Base-by-base conservation (phyloP, 53 echinoderm and acorn worm genomes). In the Astropecten irregularis region DNA sequence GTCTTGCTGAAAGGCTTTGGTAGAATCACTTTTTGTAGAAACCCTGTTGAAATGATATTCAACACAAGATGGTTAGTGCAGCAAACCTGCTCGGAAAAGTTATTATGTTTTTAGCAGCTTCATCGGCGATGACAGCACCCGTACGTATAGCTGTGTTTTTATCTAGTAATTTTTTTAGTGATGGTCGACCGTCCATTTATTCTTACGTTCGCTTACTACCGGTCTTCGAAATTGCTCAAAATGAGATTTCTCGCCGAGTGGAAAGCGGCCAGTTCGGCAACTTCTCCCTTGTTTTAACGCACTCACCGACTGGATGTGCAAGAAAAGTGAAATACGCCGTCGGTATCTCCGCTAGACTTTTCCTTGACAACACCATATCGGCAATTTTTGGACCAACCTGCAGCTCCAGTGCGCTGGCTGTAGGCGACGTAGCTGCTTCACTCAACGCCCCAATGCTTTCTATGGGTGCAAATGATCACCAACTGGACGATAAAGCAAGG, bases 321-420 rank as follows among this genome's bases (percentile, higher is more conserved):
- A 18, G 31, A 3, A 71, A 71, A 9, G 32, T 52, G 18, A 21
- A 18, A 0, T 3, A 32, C 29, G 84, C 37, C n/a, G 44, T 69
- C 3, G 84, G 26, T 11, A 21, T 58, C 71, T 23, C 89, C 13
- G 86, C 85, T 5, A n/a, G 47, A 50, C 86, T 83, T 59, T 66
- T 47, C 82, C 21, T 34, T 2, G 76, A 81, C 14, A 53, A 73
- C 21, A 57, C 84, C 0, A 77, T 68, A 1, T 66, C 44, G 7
- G 90, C 88, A 13, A 77, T 95, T 40, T 72, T 95, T 39, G 95
- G 95, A 13, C 95, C 95, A 33, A 89, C 92, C 2, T 95, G 95
- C 55, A 87, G 87, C 48, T 47, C 66, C 11, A 54, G 63, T 26
- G 66, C 87, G 55, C 49, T 71, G 19, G 65, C 87, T 16, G 85